Evolutionary conservation across 2,797 vertebrate species (phyloP), one percentile per base, ranked within the genome.

Genomic region (Fistularia commersonii): DNA sequence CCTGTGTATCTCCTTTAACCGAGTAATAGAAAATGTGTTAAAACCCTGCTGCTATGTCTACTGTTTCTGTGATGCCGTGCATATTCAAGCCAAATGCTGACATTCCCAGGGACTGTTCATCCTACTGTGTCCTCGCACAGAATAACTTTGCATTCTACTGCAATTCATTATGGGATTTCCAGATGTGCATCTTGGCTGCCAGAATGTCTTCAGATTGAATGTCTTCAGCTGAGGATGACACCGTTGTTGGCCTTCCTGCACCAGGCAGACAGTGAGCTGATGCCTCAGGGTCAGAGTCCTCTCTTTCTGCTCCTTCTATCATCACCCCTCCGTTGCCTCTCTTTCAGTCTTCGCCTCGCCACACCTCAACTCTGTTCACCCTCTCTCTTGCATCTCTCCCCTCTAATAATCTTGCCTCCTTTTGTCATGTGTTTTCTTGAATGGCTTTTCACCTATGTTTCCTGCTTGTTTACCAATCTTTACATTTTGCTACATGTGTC

Each of bases 141-240:
- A 70, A 60, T 74, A 77, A 69, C 64, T 69, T 60, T 73, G 72
- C 71, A 80, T 73, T 64, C 68, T 56, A 54, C 76, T 81, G 72
- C 64, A 58, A 82, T 83, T 83, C 80, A 75, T 80, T 76, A 86
- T 80, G 80, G 73, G 69, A 65, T 82, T 81, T 74, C 87, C 87
- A 89, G 85, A 87, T 89, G 87, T 85, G 80, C 57, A 48, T 73
- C 40, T 77, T 77, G 80, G 80, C 83, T 70, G 75, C 72, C 48
- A 51, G 74, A 75, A 74, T 74, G 74, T 81, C 78, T 85, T 82
- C 80, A 81, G 84, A 51, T 41, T 64, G 69, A 79, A 74, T 72
- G 77, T 82, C 76, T 86, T 82, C 81, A 82, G 87, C 79, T 83
- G 74, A 73, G 77, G 74, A 72, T 80, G 78, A 86, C 85, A 87